These are phyloP conservation scores for Coracopsis vasa DNA, from an alignment of 2,113 vertebrate species.

Conservation along the genomic window DNA sequence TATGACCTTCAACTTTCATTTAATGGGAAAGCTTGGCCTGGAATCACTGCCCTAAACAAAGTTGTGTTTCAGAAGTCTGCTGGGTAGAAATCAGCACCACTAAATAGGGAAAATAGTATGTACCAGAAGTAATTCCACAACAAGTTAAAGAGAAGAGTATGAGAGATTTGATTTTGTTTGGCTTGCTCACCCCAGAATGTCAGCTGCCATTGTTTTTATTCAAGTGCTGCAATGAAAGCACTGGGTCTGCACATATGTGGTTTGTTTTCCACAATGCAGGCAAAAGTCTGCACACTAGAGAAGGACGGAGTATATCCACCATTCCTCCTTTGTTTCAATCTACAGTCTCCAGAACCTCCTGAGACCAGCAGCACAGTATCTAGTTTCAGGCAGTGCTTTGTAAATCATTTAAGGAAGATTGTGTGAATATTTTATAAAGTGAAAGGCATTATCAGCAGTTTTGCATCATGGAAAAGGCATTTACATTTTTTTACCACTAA, in stretches of 20 bases:
- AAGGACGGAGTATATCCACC: neutral
- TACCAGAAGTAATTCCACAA: neutral
- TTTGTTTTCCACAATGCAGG: neutral
- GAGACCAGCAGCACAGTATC: neutral
- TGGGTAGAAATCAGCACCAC: neutral
- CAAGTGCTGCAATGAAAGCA: neutral
- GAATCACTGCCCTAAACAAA: neutral
- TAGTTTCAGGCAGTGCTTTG: slow-evolving; percentile 13
- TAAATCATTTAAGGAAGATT: neutral
- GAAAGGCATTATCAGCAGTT: neutral
- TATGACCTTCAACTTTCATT: neutral
- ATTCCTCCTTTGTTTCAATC: neutral
- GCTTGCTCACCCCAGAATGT: neutral
- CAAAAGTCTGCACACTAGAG: neutral
- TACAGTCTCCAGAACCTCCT: neutral
- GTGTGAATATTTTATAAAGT: neutral
- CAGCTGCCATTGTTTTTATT: neutral
- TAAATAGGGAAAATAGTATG: neutral
- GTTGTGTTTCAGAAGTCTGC: neutral
- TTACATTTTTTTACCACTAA: neutral
- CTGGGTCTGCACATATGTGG: neutral
- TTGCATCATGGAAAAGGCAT: neutral
- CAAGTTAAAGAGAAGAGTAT: neutral
- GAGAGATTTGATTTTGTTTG: neutral
- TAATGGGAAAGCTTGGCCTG: neutral